Conservation (phyloP, 2,888 invertebrate genomes). For the Stratiomys singularior region DNA sequence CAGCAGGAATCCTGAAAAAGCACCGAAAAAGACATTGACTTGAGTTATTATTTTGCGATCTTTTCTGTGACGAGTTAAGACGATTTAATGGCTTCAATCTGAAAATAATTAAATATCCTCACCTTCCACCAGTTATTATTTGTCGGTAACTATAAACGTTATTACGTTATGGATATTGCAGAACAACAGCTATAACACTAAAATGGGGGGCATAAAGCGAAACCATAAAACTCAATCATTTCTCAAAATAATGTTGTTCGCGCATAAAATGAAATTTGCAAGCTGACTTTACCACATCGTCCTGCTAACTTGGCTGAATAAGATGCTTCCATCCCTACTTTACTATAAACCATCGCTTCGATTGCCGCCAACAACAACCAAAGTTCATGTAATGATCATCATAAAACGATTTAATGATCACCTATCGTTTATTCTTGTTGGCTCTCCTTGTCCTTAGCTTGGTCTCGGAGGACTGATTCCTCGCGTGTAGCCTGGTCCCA, state of each 20-base stretch:
- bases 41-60: too few relatives aligned
- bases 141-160: conserved; percentile 21
- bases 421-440: conserved; percentile 43
- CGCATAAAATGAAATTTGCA: not conserved
- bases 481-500: not conserved
- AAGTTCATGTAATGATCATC: conserved; percentile 40
- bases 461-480: too few relatives aligned
- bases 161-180: conserved; percentile 1
- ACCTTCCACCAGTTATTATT: not conserved
- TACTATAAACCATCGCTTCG: conserved; percentile 27
- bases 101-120: not conserved
- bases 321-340: not conserved
- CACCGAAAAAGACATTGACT: not conserved
- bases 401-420: conserved; percentile 46
- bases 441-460: not conserved
- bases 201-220: not conserved
- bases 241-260: conserved; percentile 38
- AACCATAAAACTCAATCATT: conserved; percentile 32
- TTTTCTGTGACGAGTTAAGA: too few relatives aligned
- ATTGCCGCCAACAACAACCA: conserved; percentile 40
- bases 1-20: not conserved
- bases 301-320: not conserved
- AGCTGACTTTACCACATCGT: not conserved
- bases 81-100: not conserved
- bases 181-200: not conserved